Evolutionary conservation across 92 coral and sea anemone genomes (phyloP).

Genomic region (Pocillopora meandrina): DNA sequence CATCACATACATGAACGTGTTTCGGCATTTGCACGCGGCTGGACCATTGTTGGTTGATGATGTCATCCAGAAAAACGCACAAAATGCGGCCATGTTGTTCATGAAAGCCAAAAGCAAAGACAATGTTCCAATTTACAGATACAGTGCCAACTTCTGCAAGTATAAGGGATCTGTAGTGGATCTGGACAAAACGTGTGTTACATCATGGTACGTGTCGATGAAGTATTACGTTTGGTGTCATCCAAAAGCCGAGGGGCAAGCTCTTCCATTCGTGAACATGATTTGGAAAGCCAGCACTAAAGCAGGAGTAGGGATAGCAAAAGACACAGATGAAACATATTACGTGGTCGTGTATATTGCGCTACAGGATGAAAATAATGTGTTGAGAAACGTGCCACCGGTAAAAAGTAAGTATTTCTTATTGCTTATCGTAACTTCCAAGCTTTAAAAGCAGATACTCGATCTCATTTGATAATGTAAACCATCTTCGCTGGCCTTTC

Average conservation of each 20-base stretch:
- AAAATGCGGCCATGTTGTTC: constrained; percentile 63
- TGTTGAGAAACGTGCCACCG: constrained; percentile 69
- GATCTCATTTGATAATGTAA: too few species aligned
- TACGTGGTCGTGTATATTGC: constrained; percentile 75
- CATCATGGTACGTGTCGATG: constrained; percentile 82
- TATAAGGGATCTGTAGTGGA: constrained; percentile 66
- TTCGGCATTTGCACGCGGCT: constrained; percentile 77
- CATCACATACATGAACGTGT: constrained; percentile 71
- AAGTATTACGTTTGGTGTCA: constrained; percentile 76
- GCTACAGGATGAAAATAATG: constrained; percentile 55
- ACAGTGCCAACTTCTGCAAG: constrained; percentile 74
- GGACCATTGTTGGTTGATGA: constrained; percentile 77
- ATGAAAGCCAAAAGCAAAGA: constrained; percentile 49
- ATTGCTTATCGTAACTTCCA: too few species aligned
- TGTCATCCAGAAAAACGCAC: constrained; percentile 59
- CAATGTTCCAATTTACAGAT: constrained; percentile 45
- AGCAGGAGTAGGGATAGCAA: constrained; percentile 75
- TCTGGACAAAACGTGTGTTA: constrained; percentile 69
- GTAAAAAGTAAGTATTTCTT: constrained; percentile 59
- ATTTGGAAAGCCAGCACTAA: constrained; percentile 71
- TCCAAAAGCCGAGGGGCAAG: constrained; percentile 67
- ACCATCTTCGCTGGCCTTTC: too few species aligned
- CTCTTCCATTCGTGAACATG: constrained; percentile 84
- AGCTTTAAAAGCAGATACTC: too few species aligned
- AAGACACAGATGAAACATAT: constrained; percentile 49